These are phyloP conservation scores for Scaeva pyrastri DNA, from an alignment of 2,888 invertebrate species.

Conservation along the genomic window DNA sequence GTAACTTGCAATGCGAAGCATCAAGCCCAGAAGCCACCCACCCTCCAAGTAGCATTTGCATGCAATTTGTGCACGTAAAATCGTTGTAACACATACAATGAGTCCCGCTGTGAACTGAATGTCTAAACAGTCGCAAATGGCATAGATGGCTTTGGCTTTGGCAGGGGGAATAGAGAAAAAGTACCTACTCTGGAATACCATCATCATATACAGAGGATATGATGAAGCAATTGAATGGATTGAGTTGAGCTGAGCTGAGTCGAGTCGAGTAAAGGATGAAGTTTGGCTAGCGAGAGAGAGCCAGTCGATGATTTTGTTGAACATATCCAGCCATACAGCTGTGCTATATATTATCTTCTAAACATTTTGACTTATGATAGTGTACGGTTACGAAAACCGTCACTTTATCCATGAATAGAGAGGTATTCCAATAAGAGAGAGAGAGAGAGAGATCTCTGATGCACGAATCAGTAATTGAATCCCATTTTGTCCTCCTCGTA, in stretches of 20 bases:
- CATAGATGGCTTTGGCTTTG: conserved; percentile 71
- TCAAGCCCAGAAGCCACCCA: conserved; percentile 63
- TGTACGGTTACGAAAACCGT: conserved; percentile 59
- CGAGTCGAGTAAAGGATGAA: conserved; percentile 69
- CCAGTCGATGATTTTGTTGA: conserved; percentile 48
- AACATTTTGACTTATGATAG: conserved; percentile 72
- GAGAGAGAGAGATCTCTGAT: conserved; percentile 23
- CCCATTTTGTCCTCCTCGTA: conserved; percentile 58
- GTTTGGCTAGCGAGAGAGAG: conserved; percentile 57
- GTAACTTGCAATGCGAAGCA: conserved; percentile 15
- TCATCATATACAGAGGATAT: conserved; percentile 33
- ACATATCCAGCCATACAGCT: conserved; percentile 11
- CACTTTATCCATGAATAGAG: conserved; percentile 58
- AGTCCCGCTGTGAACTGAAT: conserved; percentile 75
- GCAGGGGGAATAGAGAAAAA: conserved; percentile 60
- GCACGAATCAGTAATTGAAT: conserved; percentile 71
- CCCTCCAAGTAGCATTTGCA: conserved; percentile 73
- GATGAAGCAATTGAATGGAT: conserved; percentile 76
- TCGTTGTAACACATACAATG: conserved; percentile 76
- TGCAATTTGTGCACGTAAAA: conserved; percentile 76
- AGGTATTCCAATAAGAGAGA: conserved; percentile 9
- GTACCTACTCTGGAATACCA: conserved; percentile 15
- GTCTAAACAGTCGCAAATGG: conserved; percentile 75
- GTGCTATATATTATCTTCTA: conserved; percentile 25
- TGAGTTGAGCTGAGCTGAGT: conserved; percentile 69